phyloP scores from a whole-genome alignment of 2,113 vertebrate species.

The Lophura nycthemera region DNA sequence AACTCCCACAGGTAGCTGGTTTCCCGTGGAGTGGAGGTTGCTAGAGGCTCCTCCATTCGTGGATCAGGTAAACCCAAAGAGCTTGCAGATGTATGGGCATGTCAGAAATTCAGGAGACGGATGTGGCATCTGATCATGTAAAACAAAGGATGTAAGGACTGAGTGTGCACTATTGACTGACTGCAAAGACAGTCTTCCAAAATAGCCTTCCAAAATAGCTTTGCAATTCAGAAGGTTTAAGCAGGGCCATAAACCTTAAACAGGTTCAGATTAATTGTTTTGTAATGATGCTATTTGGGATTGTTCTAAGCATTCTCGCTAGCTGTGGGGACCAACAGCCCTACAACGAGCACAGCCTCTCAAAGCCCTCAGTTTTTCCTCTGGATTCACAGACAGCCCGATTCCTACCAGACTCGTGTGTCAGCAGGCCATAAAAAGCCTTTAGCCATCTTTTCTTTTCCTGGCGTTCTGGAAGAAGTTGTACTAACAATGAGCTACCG shows the following conservation, averaged over 20 bases:
- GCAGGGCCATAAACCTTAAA: not conserved
- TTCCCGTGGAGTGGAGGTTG: not conserved
- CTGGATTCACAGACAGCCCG: not conserved
- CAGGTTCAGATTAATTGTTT: not conserved
- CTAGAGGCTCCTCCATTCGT: not conserved
- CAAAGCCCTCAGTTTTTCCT: not conserved
- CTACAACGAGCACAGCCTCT: not conserved
- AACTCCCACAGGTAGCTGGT: not conserved
- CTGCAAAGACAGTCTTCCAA: not conserved
- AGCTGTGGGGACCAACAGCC: not conserved
- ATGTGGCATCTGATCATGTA: not conserved
- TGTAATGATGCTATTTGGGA: not conserved
- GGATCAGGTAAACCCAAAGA: not conserved
- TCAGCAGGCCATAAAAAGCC: constrained; percentile 54
- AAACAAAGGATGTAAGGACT: not conserved
- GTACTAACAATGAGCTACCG: constrained; percentile 64
- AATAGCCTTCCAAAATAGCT: not conserved
- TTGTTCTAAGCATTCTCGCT: not conserved
- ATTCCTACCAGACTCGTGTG: constrained; percentile 25
- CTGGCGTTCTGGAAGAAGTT: constrained; percentile 41
- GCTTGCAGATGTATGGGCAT: not conserved
- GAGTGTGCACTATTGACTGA: not conserved
- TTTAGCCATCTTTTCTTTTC: constrained; percentile 48
- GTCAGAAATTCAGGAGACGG: not conserved
- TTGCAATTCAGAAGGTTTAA: not conserved